Conservation (phyloP, 2,113 vertebrate species). For the Cyrtonyx montezumae region DNA sequence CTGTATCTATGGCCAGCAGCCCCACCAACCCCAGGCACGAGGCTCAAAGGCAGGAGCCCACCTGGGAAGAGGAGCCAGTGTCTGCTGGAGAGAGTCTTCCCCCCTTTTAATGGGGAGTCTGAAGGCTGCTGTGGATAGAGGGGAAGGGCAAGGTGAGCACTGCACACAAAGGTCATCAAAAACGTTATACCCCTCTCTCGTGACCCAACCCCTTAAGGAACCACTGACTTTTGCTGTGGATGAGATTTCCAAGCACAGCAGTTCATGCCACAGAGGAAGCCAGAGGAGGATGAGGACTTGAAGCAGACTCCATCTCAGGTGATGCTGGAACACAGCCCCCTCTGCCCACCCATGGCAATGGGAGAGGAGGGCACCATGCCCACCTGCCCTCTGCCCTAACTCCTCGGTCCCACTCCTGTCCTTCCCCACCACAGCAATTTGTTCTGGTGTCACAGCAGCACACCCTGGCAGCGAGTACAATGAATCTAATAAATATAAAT, state of each 20-base stretch:
- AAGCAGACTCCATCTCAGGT: rapidly evolving
- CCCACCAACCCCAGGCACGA: not conserved
- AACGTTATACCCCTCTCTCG: not conserved
- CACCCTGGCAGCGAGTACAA: not conserved
- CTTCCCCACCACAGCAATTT: not conserved
- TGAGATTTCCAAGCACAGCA: not conserved
- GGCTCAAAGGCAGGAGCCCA: not conserved
- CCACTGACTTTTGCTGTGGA: not conserved
- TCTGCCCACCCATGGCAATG: not conserved
- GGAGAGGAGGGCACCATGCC: not conserved
- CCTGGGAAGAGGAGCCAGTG: not conserved
- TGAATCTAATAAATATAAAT: conserved; percentile 26
- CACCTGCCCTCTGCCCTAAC: not conserved
- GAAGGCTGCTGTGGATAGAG: not conserved
- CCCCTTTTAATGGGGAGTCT: not conserved
- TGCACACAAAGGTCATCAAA: not conserved
- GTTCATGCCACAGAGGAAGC: not conserved
- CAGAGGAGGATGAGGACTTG: not conserved
- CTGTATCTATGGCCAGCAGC: not conserved
- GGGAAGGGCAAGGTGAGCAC: not conserved
- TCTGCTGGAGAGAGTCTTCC: not conserved
- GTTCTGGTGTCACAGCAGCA: not conserved
- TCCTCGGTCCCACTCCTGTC: not conserved
- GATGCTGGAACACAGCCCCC: rapidly evolving
- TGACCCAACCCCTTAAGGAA: not conserved